A percentile compares a stretch with the other conserved stretches of the same genome.
These are phyloP conservation scores for Itoplectis maculator DNA, from an alignment of 2,888 invertebrate species.

Conservation along the genomic window DNA sequence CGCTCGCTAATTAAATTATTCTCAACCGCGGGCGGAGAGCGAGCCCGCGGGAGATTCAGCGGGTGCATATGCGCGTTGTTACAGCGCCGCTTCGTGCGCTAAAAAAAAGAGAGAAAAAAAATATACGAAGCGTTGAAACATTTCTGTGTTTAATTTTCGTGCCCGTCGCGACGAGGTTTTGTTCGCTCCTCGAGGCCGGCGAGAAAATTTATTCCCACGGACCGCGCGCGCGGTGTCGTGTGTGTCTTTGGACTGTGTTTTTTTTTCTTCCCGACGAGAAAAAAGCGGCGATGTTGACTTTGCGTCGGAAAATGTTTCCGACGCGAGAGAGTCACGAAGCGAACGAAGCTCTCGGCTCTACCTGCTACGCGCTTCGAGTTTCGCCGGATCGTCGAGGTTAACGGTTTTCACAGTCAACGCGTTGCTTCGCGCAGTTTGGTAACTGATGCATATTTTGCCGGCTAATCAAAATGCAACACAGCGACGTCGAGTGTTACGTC, in stretches of 20 bases:
- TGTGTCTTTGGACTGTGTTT: neutral
- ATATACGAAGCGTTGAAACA: slow-evolving; percentile 15
- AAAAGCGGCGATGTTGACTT: slow-evolving; percentile 6
- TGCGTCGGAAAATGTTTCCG: neutral
- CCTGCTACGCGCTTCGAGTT: neutral
- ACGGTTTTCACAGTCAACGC: neutral
- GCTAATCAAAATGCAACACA: neutral
- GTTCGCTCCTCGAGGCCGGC: neutral
- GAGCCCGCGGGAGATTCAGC: neutral
- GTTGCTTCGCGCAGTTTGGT: neutral
- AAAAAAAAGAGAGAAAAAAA: neutral
- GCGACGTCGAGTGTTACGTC: neutral
- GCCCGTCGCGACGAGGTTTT: neutral
- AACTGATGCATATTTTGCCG: neutral
- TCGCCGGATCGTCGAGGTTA: neutral
- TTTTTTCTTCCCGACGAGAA: neutral
- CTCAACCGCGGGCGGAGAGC: neutral
- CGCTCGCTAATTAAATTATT: slow-evolving; percentile 42
- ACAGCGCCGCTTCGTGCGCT: neutral
- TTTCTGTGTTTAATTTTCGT: slow-evolving; percentile 3
- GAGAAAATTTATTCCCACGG: neutral
- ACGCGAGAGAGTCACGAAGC: neutral
- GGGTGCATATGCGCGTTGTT: slow-evolving; percentile 9
- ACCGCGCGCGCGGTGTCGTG: neutral
- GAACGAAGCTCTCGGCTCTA: neutral